Evolutionary conservation across 2,113 vertebrate genomes (phyloP).

Genomic region (Carassius gibelio): DNA sequence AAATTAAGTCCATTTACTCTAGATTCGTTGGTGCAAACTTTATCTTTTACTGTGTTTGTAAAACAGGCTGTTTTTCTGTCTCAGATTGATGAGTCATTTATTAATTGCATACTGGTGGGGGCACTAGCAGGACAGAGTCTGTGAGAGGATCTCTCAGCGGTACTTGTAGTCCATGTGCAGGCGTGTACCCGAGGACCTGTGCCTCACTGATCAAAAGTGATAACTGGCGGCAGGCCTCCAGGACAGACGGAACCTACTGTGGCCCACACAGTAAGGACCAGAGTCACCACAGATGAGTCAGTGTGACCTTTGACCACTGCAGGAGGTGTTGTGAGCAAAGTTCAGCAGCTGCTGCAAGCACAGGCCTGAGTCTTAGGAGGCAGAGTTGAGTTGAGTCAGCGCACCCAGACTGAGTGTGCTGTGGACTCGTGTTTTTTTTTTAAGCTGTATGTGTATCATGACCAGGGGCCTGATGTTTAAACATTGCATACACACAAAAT

Average conservation of each 20-base stretch:
- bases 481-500: too few species aligned
- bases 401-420: not conserved
- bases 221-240: slow-evolving; percentile 37
- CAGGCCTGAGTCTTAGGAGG: not conserved
- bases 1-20: slow-evolving; percentile 30
- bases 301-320: slow-evolving; percentile 41
- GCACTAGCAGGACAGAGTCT: slow-evolving; percentile 27
- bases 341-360: slow-evolving; percentile 13
- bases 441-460: not conserved
- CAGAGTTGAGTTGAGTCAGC: slow-evolving; percentile 7
- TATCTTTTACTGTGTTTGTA: slow-evolving; percentile 4
- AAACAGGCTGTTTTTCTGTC: slow-evolving; percentile 32
- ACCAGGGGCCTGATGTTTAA: too few species aligned
- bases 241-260: slow-evolving; percentile 23
- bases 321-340: slow-evolving; percentile 18
- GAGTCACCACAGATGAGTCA: slow-evolving; percentile 48
- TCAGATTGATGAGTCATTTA: slow-evolving; percentile 53
- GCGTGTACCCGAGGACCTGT: slow-evolving; percentile 14
- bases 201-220: slow-evolving; percentile 51
- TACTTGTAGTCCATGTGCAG: slow-evolving; percentile 10
- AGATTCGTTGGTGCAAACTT: slow-evolving; percentile 3
- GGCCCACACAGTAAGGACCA: slow-evolving; percentile 16
- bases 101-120: slow-evolving; percentile 45
- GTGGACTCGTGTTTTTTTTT: not conserved
- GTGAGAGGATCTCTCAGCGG: slow-evolving; percentile 16